Evolutionary conservation across 2,113 vertebrate genomes (phyloP), one percentile per base, ranked within the genome.

Genomic region (Promerops cafer): DNA sequence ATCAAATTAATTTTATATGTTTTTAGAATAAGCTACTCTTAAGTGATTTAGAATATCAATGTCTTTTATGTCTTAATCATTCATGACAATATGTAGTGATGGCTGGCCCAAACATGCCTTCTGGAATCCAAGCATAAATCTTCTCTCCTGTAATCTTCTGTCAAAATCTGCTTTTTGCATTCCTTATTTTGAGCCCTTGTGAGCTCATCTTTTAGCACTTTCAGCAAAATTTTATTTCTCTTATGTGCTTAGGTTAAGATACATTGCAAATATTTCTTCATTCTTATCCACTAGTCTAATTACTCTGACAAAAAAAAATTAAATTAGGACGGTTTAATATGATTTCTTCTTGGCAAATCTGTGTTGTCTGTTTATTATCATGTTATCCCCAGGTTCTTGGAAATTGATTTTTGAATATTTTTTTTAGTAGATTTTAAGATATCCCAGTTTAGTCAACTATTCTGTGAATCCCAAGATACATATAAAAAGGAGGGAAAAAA

Each of bases 271-370:
- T 90, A 70, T 77, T 77, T 92, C 54, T 89, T 93, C 68, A 40
- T 94, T 74, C 59, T 81, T 77, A 89, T 57, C 42, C 47, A 26
- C n/a, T 77, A 54, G 37, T 47, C 66, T 89, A 90, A 83, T 81
- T 90, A 90, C 42, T 86, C 42, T 45, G 56, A 74, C 28, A 3
- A 65, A 66, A 83, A 77, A 52, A 65, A 77, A 69, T 39, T 35
- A 65, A 49, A 89, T 83, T 80, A 87, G 16, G 12, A 49, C 82
- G 37, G 5, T 72, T 91, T 92, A 88, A 93, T 89, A 45, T 14
- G 12, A 83, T 95, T 88, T 93, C 49, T 75, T 96, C 79, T 77
- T 92, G 70, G 69, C 47, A 95, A 87, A 72, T 96, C 22, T 76
- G 13, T 75, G 60, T 64, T 90, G 57, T 68, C 88, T 96, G 50